Conservation (phyloP, 2,113 vertebrate species). For the Prionailurus bengalensis region DNA sequence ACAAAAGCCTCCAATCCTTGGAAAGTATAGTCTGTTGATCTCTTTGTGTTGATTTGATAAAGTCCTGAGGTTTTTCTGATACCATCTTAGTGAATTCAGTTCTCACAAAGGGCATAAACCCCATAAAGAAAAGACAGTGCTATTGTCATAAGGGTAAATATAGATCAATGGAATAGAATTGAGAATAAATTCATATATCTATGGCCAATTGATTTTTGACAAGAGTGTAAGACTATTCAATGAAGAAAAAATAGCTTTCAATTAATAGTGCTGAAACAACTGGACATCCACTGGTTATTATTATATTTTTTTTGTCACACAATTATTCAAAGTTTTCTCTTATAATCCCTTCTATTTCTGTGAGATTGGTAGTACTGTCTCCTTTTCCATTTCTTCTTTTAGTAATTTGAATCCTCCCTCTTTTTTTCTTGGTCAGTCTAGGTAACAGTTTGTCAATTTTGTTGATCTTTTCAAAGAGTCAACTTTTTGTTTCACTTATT, state of each 20-base stretch:
- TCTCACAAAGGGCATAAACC: conserved; percentile 28
- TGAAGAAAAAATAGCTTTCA: background rate
- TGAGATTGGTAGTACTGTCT: background rate
- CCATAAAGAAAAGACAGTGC: background rate
- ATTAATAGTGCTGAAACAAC: background rate
- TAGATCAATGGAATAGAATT: background rate
- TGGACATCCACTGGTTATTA: background rate
- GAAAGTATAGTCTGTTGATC: background rate
- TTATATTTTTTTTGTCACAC: background rate
- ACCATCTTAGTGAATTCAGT: conserved; percentile 12
- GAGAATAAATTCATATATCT: background rate
- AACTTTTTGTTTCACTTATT: too few relatives aligned
- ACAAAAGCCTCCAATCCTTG: conserved; percentile 21
- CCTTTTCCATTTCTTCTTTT: background rate
- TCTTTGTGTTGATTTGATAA: background rate
- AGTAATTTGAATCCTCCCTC: too few relatives aligned
- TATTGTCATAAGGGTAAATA: background rate
- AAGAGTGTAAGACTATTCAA: background rate
- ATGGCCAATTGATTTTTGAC: background rate
- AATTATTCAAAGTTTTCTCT: background rate
- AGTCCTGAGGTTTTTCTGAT: conserved; percentile 22
- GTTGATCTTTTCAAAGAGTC: too few relatives aligned
- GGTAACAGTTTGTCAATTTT: too few relatives aligned
- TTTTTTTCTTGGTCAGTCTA: too few relatives aligned
- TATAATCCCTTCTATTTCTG: background rate